Percentiles rank a stretch among this genome's conserved stretches.
These are phyloP conservation scores for Parnassius apollo DNA, from an alignment of 2,888 invertebrate species.

Conservation along the genomic window DNA sequence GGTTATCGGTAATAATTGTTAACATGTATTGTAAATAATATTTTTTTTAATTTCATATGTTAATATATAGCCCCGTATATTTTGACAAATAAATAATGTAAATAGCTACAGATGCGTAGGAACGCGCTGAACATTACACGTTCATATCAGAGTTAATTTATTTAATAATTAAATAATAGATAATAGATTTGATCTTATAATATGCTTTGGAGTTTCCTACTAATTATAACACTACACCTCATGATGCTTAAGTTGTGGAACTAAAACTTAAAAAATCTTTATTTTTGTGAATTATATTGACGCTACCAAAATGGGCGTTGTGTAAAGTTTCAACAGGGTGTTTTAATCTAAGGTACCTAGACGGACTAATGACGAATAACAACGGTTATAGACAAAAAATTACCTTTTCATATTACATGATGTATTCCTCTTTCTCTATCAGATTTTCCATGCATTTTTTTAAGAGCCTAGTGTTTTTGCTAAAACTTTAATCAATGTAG, in stretches of 20 bases:
- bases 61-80: conserved; percentile 37
- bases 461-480: background rate
- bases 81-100: conserved; percentile 31
- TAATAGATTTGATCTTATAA: conserved; percentile 31
- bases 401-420: conserved; percentile 17
- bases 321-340: conserved; percentile 71
- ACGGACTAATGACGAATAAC: conserved; percentile 63
- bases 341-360: conserved; percentile 72
- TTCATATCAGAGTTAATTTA: conserved; percentile 59
- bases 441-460: background rate
- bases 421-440: conserved; percentile 13
- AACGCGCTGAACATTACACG: conserved; percentile 39
- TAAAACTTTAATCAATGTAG: background rate
- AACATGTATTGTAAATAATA: conserved; percentile 55
- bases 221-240: conserved; percentile 33
- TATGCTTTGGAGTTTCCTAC: conserved; percentile 38
- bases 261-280: conserved; percentile 25
- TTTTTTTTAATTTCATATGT: conserved; percentile 48
- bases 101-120: conserved; percentile 35
- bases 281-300: conserved; percentile 39
- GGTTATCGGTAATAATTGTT: conserved; percentile 18
- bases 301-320: conserved; percentile 42
- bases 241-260: conserved; percentile 25
- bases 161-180: conserved; percentile 51
- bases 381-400: conserved; percentile 33